Base-by-base conservation (phyloP, 2,888 invertebrate species). In the Hetaerina titia region DNA sequence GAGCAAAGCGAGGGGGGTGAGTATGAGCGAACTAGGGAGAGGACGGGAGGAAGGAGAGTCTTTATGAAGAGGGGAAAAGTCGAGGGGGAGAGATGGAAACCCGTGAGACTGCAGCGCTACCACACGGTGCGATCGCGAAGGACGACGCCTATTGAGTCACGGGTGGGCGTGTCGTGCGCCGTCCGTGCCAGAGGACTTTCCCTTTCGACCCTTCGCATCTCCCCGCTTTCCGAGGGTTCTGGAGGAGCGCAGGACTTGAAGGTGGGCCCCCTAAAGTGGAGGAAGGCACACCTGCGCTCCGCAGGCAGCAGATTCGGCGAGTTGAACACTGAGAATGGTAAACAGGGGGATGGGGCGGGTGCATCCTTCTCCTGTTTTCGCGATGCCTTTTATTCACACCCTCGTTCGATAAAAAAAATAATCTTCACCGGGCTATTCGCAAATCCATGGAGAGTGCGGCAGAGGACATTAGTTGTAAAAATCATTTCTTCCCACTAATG, bases 61-160 rank as follows among this genome's bases (percentile, higher is more conserved):
- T 31, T n/a, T 45, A 45, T 45, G 45, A 45, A 2, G 45, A 45
- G 45, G 45, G 45, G 69, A n/a, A 69, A 69, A 69, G 69, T 69
- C 69, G 69, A 19, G 89, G 22, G 57, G 9, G 81, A 15, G 81
- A 57, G 56, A 89, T 56, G n/a, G 89, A 89, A 22, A 89, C 89
- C 22, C 89, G 89, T 57, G 89, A 56, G 89, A 89, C 89, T 89
- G 89, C 89, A 89, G 58, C 89, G 89, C 89, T 89, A 89, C 89
- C 89, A 58, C 89, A 58, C 57, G 57, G 57, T 58, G 89, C 89
- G 89, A 81, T 81, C 89, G 57, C 58, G 89, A 89, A 89, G 58
- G 89, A 89, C 89, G 58, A n/a, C 89, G 81, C 81, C 81, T 81
- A 57, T 89, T 89, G 89, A 89, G 89, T 89, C 89, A 89, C 89